Base-by-base conservation (phyloP, 2,797 vertebrate species). In the Poecile montanus region DNA sequence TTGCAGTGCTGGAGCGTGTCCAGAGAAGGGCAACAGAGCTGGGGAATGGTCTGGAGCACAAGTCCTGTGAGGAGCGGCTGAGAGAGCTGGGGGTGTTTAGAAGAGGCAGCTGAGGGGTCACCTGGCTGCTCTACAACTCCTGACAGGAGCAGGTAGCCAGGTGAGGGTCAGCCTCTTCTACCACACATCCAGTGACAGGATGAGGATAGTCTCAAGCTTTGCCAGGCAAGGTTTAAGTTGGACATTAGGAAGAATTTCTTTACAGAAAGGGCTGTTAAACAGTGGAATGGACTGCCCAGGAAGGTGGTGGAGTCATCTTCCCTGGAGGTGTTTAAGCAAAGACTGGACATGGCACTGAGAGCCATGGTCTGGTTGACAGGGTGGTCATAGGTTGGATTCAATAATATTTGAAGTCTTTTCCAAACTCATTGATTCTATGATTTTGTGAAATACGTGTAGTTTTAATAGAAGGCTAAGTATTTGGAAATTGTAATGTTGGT, bases 101-200 rank as follows among this genome's bases (percentile, higher is more conserved):
- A 15, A 51, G 18, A 66, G 32, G 17, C 15, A 20, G 62, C 45
- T 60, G 53, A 29, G 8, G 45, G 29, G 10, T 3, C 2, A 32
- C 38, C 16, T 16, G 3, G 6, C 6, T 4, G 16, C 82, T 16
- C 15, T n/a, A 6, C 38, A 68, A 0, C 29, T n/a, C 15, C 40
- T 53, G 54, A 26, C 5, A 76, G n/a, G 38, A 61, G n/a, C 8
- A 7, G 4, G 19, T 3, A 58, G 40, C 48, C 20, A 10, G n/a
- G 20, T 9, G 19, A 23, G 29, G 23, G 13, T 29, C 0, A 0
- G 25, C 29, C 13, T 68, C 29, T 53, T 61, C 29, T 45, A 7
- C 6, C 23, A 68, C 1, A 0, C 23, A 25, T 2, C 38, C 27
- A 29, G 13, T 54, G 65, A 48, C 20, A 48, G 34, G 25, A 62